Percentiles rank a stretch among this genome's conserved stretches.
Evolutionary conservation across 1,140 invertebrate species (phyloP).

Genomic region (Frieseomelitta varia): DNA sequence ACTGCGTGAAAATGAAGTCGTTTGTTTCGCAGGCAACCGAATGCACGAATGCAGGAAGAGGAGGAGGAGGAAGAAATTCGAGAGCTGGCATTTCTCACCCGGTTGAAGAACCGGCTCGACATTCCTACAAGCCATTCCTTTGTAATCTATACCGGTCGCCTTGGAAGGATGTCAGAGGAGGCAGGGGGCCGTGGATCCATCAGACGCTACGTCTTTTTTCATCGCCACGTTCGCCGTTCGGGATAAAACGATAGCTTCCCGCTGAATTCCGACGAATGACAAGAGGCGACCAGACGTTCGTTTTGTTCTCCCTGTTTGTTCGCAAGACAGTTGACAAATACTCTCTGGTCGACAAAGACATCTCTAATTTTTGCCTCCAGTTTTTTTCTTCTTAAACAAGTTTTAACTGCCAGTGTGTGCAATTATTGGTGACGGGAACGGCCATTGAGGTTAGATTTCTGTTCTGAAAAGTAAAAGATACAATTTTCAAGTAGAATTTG

Average conservation of each 20-base stretch:
- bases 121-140: slow-evolving; percentile 59
- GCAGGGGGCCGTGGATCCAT: slow-evolving; percentile 33
- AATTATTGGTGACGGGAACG: background rate
- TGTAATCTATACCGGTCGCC: slow-evolving; percentile 55
- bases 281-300: background rate
- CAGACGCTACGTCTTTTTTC: slow-evolving; percentile 47
- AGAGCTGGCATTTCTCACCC: slow-evolving; percentile 45
- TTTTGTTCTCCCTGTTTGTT: slow-evolving; percentile 7
- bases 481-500: no score
- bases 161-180: slow-evolving; percentile 37
- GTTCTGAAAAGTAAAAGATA: no score
- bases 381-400: background rate
- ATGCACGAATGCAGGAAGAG: background rate
- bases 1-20: slow-evolving; percentile 43
- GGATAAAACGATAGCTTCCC: slow-evolving; percentile 40
- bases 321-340: slow-evolving; percentile 13
- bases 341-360: background rate
- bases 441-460: no score
- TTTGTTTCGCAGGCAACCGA: slow-evolving; percentile 16
- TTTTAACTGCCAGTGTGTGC: background rate
- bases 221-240: slow-evolving; percentile 18
- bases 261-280: slow-evolving; percentile 41
- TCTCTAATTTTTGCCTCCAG: background rate
- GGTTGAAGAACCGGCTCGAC: slow-evolving; percentile 25
- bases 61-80: slow-evolving; percentile 47